Conservation (phyloP, 92 coral and sea anemone genomes). For the Zoanthus solanderi region DNA sequence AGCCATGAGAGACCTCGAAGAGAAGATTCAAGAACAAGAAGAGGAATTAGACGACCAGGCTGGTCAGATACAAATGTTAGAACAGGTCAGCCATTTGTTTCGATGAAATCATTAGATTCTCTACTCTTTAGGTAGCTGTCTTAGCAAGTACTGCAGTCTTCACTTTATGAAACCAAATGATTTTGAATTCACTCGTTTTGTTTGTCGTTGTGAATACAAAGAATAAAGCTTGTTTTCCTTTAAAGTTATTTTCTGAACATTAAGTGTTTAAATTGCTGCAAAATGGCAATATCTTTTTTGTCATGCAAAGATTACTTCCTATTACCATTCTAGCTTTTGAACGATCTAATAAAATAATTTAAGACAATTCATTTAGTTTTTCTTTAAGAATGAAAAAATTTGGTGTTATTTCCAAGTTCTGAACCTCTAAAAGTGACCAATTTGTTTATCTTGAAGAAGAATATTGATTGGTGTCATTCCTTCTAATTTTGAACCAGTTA, state of each 20-base stretch:
- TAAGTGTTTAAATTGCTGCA: no score
- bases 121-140: neutral
- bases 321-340: neutral
- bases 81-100: conserved; percentile 68
- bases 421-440: neutral
- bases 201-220: no score
- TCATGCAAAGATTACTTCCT: neutral
- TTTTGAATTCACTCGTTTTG: no score
- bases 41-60: conserved; percentile 99
- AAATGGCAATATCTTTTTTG: neutral
- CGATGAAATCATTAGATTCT: neutral
- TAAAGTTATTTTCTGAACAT: no score
- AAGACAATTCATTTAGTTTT: neutral
- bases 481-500: neutral
- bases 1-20: conserved; percentile 84
- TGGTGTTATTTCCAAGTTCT: neutral
- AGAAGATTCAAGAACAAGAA: conserved; percentile 91
- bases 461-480: neutral
- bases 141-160: neutral
- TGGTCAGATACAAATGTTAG: conserved; percentile 89
- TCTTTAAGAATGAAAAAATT: neutral
- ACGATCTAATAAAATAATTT: neutral
- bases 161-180: no score
- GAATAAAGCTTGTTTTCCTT: no score
- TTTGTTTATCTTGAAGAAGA: neutral